Evolutionary conservation across 1,140 invertebrate genomes (phyloP).

Genomic region (Drosophila tropicalis): DNA sequence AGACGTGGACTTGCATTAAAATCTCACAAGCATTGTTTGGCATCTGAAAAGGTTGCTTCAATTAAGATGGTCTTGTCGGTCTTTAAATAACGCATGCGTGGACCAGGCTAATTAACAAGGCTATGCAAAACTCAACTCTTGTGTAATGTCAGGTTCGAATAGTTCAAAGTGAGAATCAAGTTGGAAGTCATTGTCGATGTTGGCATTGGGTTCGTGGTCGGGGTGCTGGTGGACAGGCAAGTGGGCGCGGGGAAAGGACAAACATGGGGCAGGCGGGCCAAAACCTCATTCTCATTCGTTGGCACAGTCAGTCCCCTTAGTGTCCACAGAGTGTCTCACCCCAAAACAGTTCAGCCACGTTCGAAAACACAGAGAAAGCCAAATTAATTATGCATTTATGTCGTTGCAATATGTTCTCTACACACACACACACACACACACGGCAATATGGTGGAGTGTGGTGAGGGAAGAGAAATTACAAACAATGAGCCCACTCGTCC

Average conservation of each 20-base stretch:
- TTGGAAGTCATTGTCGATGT: constrained; percentile 30
- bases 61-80: constrained; percentile 1
- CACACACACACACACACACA: constrained; percentile 29
- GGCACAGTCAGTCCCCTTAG: not conserved
- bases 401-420: constrained; percentile 73
- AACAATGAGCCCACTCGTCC: constrained; percentile 53
- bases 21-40: constrained; percentile 10
- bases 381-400: constrained; percentile 82
- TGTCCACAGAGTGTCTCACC: not conserved
- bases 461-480: constrained; percentile 35
- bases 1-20: not conserved
- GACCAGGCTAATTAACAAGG: constrained; percentile 55
- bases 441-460: not conserved
- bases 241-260: constrained; percentile 16
- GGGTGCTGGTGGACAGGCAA: no score
- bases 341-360: constrained; percentile 14
- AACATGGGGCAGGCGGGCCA: constrained; percentile 8
- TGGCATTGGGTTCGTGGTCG: no score
- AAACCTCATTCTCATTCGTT: not conserved
- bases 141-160: constrained; percentile 34
- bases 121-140: constrained; percentile 22
- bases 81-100: constrained; percentile 42
- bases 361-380: constrained; percentile 57
- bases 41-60: constrained; percentile 4
- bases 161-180: constrained; percentile 47